Conservation (phyloP, 1,140 invertebrate genomes). For the Brachystomella parvula region DNA sequence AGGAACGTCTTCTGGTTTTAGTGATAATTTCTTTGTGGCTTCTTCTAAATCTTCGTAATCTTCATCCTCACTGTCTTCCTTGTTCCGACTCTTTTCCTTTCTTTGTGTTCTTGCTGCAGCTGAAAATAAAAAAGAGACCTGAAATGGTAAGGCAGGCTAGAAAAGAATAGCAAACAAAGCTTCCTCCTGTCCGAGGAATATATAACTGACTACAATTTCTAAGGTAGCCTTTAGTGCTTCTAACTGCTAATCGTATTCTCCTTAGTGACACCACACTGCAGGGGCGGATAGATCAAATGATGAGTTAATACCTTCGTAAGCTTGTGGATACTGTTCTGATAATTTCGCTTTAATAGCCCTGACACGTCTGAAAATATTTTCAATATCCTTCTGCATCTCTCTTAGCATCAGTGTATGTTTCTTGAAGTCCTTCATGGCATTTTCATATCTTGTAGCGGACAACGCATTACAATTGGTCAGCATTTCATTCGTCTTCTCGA, state of each 20-base stretch:
- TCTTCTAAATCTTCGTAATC: slow-evolving; percentile 18
- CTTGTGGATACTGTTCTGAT: slow-evolving; percentile 73
- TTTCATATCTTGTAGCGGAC: slow-evolving; percentile 68
- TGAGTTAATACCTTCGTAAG: slow-evolving; percentile 61
- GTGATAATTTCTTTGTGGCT: not conserved
- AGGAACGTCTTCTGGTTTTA: not conserved
- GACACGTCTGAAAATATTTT: slow-evolving; percentile 53
- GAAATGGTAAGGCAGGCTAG: not conserved
- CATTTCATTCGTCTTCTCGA: slow-evolving; percentile 98
- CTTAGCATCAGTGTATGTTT: slow-evolving; percentile 71
- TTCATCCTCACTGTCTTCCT: slow-evolving; percentile 29
- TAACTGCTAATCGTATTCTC: not conserved
- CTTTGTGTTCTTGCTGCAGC: slow-evolving; percentile 26
- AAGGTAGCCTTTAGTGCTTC: not conserved
- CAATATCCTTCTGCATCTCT: slow-evolving; percentile 57
- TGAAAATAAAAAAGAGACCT: slow-evolving; percentile 9
- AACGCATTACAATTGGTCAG: slow-evolving; percentile 86
- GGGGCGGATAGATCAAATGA: not conserved
- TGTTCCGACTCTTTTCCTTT: slow-evolving; percentile 24
- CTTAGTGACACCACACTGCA: not conserved
- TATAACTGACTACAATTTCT: too few relatives aligned
- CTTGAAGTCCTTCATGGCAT: slow-evolving; percentile 74
- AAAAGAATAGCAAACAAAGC: not conserved
- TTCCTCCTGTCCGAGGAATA: too few relatives aligned
- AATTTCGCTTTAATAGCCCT: slow-evolving; percentile 71